These are phyloP conservation scores for Pachypanchax playfairii DNA, from an alignment of 2,113 vertebrate species.

Conservation along the genomic window DNA sequence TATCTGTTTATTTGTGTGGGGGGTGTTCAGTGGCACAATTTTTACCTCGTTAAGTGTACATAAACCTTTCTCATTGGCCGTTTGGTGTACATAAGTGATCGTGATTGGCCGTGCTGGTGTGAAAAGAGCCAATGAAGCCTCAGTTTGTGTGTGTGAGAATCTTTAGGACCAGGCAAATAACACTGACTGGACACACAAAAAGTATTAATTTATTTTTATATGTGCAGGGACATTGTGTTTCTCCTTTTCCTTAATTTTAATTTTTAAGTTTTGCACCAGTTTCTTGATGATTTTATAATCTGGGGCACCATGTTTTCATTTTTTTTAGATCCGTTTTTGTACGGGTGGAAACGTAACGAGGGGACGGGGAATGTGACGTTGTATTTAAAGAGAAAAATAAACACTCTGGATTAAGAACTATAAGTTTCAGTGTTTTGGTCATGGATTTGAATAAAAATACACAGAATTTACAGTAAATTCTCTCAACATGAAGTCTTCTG, in stretches of 20 bases:
- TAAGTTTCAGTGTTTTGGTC: background rate
- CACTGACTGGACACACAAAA: constrained; percentile 76
- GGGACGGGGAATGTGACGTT: constrained; percentile 31
- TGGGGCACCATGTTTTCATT: constrained; percentile 68
- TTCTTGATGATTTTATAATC: constrained; percentile 72
- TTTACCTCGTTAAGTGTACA: constrained; percentile 76
- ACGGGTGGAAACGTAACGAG: constrained; percentile 46
- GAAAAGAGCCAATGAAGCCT: constrained; percentile 75
- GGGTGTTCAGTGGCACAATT: constrained; percentile 56
- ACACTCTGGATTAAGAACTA: constrained; percentile 60
- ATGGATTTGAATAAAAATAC: background rate
- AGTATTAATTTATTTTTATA: constrained; percentile 83
- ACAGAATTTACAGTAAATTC: background rate
- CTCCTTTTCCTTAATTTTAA: constrained; percentile 41
- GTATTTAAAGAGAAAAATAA: constrained; percentile 74
- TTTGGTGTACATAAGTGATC: constrained; percentile 74
- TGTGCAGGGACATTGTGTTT: constrained; percentile 77
- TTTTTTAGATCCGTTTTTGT: constrained; percentile 69
- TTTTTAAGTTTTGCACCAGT: constrained; percentile 70
- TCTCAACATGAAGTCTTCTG: too few species aligned
- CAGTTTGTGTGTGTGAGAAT: constrained; percentile 70
- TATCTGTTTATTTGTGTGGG: constrained; percentile 51
- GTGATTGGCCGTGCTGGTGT: constrained; percentile 66
- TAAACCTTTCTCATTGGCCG: constrained; percentile 69
- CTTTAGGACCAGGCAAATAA: constrained; percentile 67